phyloP scores from a whole-genome alignment of 2,113 vertebrate species.

The Hyperopisus bebe region DNA sequence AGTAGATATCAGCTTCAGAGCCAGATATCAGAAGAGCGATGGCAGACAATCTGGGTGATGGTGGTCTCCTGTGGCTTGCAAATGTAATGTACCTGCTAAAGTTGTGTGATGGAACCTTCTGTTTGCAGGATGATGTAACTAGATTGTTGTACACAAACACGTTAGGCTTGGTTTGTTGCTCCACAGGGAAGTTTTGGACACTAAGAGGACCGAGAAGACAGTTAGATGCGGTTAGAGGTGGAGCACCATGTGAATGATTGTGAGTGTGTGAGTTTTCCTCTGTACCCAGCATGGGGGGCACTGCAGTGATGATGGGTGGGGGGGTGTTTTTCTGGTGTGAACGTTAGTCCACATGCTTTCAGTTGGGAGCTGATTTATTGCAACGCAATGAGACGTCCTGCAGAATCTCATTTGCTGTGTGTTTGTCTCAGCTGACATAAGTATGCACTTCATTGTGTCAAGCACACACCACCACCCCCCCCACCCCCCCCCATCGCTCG shows the following conservation, averaged over 20 bases:
- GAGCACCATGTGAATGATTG: not conserved
- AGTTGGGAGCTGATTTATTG: not conserved
- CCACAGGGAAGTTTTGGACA: not conserved
- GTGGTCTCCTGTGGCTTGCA: not conserved
- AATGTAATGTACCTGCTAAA: not conserved
- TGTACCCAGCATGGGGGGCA: not conserved
- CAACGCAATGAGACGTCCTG: not conserved
- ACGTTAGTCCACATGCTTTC: not conserved
- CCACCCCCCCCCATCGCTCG: not conserved
- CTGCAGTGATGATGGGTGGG: not conserved
- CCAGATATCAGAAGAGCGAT: not conserved
- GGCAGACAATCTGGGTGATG: not conserved
- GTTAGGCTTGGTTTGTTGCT: not conserved
- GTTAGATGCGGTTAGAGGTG: not conserved
- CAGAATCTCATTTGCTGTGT: not conserved
- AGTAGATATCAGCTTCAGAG: not conserved
- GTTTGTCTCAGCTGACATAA: not conserved
- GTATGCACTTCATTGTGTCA: not conserved
- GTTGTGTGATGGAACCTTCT: not conserved
- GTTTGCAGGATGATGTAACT: not conserved
- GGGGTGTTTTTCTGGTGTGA: not conserved
- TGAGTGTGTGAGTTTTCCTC: not conserved
- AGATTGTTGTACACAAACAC: not conserved
- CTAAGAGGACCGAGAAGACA: not conserved
- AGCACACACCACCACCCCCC: not conserved